Evolutionary conservation across 2,113 vertebrate genomes (phyloP).

Genomic region (Mungos mungo): DNA sequence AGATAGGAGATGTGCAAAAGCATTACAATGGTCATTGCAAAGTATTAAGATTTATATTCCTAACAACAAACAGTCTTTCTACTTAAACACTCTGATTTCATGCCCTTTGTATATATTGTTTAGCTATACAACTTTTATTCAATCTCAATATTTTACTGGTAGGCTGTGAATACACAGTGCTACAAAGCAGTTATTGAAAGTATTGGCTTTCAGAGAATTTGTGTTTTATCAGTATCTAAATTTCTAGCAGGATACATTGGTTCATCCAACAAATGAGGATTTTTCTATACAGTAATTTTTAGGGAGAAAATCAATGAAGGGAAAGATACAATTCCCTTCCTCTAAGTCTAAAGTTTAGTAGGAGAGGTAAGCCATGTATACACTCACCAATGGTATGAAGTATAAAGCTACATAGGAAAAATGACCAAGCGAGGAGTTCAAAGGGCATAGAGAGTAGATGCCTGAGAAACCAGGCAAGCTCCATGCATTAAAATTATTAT

Average conservation of each 20-base stretch:
- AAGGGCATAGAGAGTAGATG: neutral
- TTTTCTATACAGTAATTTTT: neutral
- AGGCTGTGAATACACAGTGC: neutral
- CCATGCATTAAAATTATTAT: neutral
- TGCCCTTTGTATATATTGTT: neutral
- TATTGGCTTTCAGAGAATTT: neutral
- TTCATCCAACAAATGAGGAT: neutral
- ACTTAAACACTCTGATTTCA: neutral
- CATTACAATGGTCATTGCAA: neutral
- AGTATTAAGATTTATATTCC: slow-evolving; percentile 3
- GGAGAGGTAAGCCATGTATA: neutral
- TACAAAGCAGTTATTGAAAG: neutral
- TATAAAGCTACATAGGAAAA: neutral
- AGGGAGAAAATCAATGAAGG: neutral
- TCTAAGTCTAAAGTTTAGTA: neutral
- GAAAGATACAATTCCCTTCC: neutral
- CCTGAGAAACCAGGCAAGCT: neutral
- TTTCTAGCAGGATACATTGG: slow-evolving; percentile 21
- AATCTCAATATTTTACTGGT: neutral
- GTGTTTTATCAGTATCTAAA: slow-evolving; percentile 31
- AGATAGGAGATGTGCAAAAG: neutral
- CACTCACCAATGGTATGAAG: neutral
- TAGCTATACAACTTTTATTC: neutral
- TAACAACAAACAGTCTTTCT: neutral
- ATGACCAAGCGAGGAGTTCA: neutral